These are phyloP conservation scores for Mionectes olivaceus DNA, from an alignment of 2,797 vertebrate genomes.

Conservation along the genomic window DNA sequence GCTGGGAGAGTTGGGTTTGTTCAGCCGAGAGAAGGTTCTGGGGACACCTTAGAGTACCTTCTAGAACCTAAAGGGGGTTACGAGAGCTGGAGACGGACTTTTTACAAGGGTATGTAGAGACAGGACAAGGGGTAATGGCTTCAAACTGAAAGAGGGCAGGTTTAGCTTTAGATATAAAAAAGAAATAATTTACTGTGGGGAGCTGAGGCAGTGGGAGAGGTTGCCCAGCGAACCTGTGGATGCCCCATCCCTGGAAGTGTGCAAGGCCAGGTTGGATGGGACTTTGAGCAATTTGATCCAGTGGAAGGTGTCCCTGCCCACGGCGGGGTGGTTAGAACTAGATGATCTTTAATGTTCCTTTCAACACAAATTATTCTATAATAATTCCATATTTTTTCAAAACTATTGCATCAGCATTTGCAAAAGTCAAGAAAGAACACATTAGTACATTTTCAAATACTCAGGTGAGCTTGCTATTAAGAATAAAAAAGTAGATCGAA, in stretches of 20 bases:
- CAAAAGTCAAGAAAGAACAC: background rate
- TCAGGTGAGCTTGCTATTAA: background rate
- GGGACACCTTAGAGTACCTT: background rate
- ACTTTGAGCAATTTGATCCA: background rate
- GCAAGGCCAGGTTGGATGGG: background rate
- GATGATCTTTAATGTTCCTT: background rate
- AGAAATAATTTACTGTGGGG: background rate
- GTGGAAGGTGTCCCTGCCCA: background rate
- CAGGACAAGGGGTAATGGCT: background rate
- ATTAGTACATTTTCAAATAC: background rate
- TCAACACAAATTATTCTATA: background rate
- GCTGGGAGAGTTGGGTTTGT: background rate
- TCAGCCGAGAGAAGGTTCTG: background rate
- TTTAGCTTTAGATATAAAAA: background rate
- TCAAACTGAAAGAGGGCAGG: background rate
- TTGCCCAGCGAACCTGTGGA: background rate
- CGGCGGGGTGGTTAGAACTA: fast-evolving
- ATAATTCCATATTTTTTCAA: background rate
- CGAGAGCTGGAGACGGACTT: background rate
- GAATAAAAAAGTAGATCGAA: background rate
- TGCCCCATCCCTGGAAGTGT: background rate
- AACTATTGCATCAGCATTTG: background rate
- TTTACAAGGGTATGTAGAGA: background rate
- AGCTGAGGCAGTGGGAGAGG: background rate
- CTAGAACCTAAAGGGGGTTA: background rate